Evolutionary conservation across 2,113 vertebrate genomes (phyloP), one percentile per base, ranked within the genome.

Genomic region (Triplophysa siluroides): DNA sequence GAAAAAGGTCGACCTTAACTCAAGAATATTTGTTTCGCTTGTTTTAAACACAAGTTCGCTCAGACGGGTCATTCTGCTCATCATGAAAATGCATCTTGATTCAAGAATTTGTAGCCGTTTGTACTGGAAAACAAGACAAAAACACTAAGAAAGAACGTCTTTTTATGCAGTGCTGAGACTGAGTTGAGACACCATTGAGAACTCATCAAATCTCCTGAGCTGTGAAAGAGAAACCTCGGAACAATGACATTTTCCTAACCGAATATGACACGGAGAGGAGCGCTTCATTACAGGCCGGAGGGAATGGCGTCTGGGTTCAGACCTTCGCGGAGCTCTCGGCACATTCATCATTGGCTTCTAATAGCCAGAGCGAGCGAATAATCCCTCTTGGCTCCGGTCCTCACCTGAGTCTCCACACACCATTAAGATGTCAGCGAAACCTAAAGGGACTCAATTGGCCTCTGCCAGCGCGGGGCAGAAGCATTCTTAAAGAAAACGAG

Each of bases 391-490:
- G 69, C 69, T 38, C 26, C 12, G 43, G n/a, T 67, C 23, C 76
- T 74, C 52, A 82, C 62, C 41, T 82, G 69, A 67, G 56, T 78
- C 54, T 68, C 78, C 68, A 79, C 66, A 75, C 23, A 67, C 68
- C 58, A 62, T 68, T 74, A 56, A 75, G 43, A 68, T 63, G 63
- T 67, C 41, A 78, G 14, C 10, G 13, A 38, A 83, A 56, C 47
- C 69, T 58, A 69, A 18, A 72, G 61, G 29, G 41, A 63, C 61
- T 69, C 67, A 21, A 8, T 50, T 45, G 38, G 78, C 45, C 64
- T 81, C 50, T 65, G 45, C 47, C 54, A 60, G 56, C 29, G 21
- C 65, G 68, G 63, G 13, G 43, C 19, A 66, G 33, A 26, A 16
- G 14, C 41, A 41, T 72, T 67, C 61, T 77, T 60, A 33, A 10